Evolutionary conservation across 2,888 invertebrate species (phyloP).

Genomic region (Andrena trimmerana): DNA sequence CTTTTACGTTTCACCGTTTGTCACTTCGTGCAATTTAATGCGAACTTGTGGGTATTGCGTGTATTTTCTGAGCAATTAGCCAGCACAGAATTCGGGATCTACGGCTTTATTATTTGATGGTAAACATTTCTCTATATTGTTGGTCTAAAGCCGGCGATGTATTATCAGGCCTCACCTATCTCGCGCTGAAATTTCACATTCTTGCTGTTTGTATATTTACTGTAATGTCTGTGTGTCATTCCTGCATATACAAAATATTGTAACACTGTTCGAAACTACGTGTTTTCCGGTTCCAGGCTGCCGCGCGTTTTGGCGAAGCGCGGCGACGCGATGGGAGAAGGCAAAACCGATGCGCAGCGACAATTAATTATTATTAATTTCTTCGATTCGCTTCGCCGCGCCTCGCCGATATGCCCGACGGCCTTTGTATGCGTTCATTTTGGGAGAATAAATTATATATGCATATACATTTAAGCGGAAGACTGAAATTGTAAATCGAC

Average conservation of each 20-base stretch:
- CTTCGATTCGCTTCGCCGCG: too few species aligned
- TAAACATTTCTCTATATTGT: constrained; percentile 55
- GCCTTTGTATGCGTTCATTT: constrained; percentile 39
- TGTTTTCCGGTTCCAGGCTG: constrained; percentile 32
- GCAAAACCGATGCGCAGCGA: too few species aligned
- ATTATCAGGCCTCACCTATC: constrained; percentile 39
- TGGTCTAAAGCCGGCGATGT: constrained; percentile 48
- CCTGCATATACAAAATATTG: constrained; percentile 73
- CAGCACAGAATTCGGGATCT: constrained; percentile 69
- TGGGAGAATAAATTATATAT: constrained; percentile 32
- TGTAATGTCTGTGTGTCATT: constrained; percentile 71
- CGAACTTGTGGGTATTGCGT: constrained; percentile 57
- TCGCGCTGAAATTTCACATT: constrained; percentile 61
- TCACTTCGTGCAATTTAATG: constrained; percentile 54
- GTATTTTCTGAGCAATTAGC: constrained; percentile 59
- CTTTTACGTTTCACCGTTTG: constrained; percentile 44
- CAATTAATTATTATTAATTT: too few species aligned
- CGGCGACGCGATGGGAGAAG: too few species aligned
- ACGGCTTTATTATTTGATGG: constrained; percentile 64
- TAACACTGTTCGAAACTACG: constrained; percentile 23
- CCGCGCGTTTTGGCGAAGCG: too few species aligned
- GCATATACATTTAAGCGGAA: constrained; percentile 65
- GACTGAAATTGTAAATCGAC: constrained; percentile 75
- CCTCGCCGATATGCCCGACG: too few species aligned
- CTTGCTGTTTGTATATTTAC: constrained; percentile 68